A percentile compares a stretch with the other conserved stretches of the same genome.
Conservation (phyloP, 2,888 invertebrate genomes). For the Trichopria drosophilae region DNA sequence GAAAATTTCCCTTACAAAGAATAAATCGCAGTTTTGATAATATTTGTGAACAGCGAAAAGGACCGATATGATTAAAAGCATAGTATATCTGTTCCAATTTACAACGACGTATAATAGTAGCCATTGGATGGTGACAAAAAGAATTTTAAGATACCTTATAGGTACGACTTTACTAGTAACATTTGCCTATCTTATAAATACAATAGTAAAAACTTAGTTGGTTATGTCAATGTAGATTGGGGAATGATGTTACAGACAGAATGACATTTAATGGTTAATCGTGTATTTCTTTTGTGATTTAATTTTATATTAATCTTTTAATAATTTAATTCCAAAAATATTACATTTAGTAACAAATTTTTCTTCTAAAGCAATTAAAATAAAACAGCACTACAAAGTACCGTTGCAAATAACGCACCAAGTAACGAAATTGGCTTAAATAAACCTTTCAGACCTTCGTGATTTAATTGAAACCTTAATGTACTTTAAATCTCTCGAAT, state of each 20-base stretch:
- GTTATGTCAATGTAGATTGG: conserved; percentile 20
- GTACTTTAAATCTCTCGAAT: too few relatives aligned
- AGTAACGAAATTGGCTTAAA: too few relatives aligned
- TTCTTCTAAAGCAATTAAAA: too few relatives aligned
- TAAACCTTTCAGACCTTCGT: too few relatives aligned
- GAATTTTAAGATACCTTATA: conserved; percentile 21
- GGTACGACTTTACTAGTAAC: conserved; percentile 2
- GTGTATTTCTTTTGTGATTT: conserved; percentile 4
- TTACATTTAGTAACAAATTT: too few relatives aligned
- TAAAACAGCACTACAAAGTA: too few relatives aligned
- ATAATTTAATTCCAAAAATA: too few relatives aligned
- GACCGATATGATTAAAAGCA: conserved; percentile 24
- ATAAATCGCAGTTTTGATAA: conserved; percentile 22
- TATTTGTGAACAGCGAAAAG: conserved; percentile 21
- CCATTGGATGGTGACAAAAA: conserved; percentile 29
- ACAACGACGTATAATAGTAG: not conserved
- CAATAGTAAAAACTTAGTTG: not conserved
- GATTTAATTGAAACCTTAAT: too few relatives aligned
- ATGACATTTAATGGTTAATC: conserved; percentile 10
- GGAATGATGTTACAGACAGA: conserved; percentile 6
- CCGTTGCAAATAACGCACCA: too few relatives aligned
- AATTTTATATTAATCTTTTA: too few relatives aligned
- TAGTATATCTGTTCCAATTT: conserved; percentile 13
- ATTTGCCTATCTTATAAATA: conserved; percentile 3
- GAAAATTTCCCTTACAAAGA: conserved; percentile 23